Percentiles rank a stretch among this genome's conserved stretches.
These are phyloP conservation scores for Platerodrilus igneus DNA, from an alignment of 2,888 invertebrate species.

Conservation along the genomic window DNA sequence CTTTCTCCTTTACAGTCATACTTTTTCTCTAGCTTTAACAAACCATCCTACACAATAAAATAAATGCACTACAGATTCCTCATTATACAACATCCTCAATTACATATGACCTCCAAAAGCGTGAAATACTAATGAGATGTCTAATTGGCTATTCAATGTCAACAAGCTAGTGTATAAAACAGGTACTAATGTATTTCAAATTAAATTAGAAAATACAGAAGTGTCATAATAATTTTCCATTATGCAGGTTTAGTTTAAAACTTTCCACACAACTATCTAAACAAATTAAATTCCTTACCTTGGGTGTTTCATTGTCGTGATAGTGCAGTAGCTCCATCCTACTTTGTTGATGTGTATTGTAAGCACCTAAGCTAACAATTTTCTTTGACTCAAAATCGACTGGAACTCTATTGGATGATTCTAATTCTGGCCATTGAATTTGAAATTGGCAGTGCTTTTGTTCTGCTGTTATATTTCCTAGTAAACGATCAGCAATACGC, in stretches of 20 bases:
- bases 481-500: conserved; percentile 49
- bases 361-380: conserved; percentile 51
- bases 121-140: conserved; percentile 15
- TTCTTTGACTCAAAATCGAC: conserved; percentile 51
- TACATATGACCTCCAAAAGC: conserved; percentile 17
- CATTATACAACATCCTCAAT: conserved; percentile 13
- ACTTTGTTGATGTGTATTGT: conserved; percentile 64
- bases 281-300: conserved; percentile 53
- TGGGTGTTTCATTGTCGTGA: conserved; percentile 64
- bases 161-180: conserved; percentile 2
- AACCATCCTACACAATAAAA: no score
- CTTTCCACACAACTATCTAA: neutral
- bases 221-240: no score
- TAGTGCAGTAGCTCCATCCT: conserved; percentile 81
- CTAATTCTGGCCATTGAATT: conserved; percentile 52
- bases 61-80: no score
- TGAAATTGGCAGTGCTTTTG: conserved; percentile 66
- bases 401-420: conserved; percentile 37
- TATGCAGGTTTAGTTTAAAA: no score
- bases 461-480: conserved; percentile 60
- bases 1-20: no score
- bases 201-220: neutral
- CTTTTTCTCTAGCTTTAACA: no score
- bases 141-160: conserved; percentile 18
- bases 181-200: neutral